Evolutionary conservation across 2,888 invertebrate species (phyloP), one percentile per base, ranked within the genome.

Genomic region (Keiferia lycopersicella): DNA sequence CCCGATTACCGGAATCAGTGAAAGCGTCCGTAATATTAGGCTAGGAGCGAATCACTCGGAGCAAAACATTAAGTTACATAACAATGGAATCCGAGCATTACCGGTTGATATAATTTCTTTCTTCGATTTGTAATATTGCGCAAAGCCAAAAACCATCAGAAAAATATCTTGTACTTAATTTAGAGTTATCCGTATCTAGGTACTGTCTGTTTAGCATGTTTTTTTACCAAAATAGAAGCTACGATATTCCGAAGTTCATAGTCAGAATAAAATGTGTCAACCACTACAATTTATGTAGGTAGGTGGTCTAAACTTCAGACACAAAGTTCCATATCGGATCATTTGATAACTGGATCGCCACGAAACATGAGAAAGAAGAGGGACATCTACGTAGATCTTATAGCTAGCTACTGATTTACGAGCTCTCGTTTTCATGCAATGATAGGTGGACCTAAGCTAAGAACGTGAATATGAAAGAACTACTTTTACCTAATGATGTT

Each of bases 1-100:
- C 77, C 77, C 77, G 76, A 81, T 77, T 77, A 80, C 80, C 77
- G 77, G 79, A 84, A 84, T 82, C 79, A 77, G 88, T 84, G 89
- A 89, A 89, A 89, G 89, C 87, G 77, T 69, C 69, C 68, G 67
- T 66, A 67, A 63, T 65, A 63, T 51, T 58, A 61, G 57, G 45
- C 18, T 58, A 18, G 58, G 62, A 53, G 38, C 30, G 30, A 39
- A 18, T 18, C 45, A 26, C 34, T 51, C 22, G 14, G 62, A 14
- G 39, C 22, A 53, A 41, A 34, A 38, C 16, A 50, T 39, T 38
- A 45, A 53, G 53, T 62, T 62, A 53, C 39, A 62, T 53, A 53
- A 62, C 51, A 62, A n/a, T 38, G 26, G 50, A 50, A 38, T 60
- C n/a, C 50, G 38, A 53, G 38, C 8, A 61, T 61, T 60, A 45